Evolutionary conservation across 2,113 vertebrate species (phyloP).

Genomic region (Lepus americanus): DNA sequence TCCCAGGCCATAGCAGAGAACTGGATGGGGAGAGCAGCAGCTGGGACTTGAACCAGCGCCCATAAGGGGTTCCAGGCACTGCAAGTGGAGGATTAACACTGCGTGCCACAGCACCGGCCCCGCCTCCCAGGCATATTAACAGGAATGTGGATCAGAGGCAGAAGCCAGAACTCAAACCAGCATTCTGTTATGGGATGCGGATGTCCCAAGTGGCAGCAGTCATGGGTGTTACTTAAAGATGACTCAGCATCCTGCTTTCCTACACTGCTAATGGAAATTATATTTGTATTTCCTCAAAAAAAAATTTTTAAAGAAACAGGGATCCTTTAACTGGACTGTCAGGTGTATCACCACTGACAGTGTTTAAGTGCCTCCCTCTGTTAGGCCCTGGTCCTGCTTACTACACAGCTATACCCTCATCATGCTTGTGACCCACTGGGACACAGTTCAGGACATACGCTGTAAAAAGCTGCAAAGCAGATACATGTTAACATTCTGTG

Average conservation of each 20-base stretch:
- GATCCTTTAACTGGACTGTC: conserved; percentile 1
- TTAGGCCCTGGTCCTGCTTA: not conserved
- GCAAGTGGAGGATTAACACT: too few relatives aligned
- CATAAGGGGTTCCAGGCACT: too few relatives aligned
- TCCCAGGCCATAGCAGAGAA: too few relatives aligned
- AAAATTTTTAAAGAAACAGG: not conserved
- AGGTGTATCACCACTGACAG: not conserved
- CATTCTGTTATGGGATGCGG: too few relatives aligned
- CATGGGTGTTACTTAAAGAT: conserved; percentile 15
- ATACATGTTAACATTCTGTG: conserved; percentile 7
- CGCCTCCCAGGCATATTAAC: too few relatives aligned
- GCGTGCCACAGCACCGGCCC: too few relatives aligned
- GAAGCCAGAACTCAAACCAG: too few relatives aligned
- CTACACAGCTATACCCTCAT: not conserved
- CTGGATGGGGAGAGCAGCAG: too few relatives aligned
- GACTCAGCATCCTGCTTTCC: not conserved
- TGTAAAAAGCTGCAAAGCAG: conserved; percentile 38
- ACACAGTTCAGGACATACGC: not conserved
- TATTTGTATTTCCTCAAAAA: not conserved
- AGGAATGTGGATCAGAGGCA: too few relatives aligned
- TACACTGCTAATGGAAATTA: not conserved
- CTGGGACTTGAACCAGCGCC: too few relatives aligned
- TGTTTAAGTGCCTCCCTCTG: not conserved
- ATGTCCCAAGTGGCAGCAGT: too few relatives aligned
- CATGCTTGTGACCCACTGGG: not conserved